Evolutionary conservation across 2,888 invertebrate genomes (phyloP).

Genomic region (Reticulitermes lucifugus): DNA sequence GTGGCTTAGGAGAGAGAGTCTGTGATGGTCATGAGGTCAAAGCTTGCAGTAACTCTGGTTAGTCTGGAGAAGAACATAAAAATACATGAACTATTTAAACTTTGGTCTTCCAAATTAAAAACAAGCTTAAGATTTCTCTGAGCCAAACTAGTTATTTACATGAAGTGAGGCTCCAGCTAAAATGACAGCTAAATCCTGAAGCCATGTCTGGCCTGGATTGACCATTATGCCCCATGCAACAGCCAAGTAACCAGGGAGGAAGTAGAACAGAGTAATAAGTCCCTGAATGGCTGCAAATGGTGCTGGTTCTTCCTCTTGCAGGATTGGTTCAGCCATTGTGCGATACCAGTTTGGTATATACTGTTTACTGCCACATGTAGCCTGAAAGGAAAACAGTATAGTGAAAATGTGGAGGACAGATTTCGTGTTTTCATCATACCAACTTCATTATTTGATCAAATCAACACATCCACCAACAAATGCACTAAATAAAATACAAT

Average conservation of each 20-base stretch:
- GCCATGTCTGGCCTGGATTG: conserved; percentile 25
- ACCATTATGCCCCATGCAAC: conserved; percentile 13
- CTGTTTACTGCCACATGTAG: conserved; percentile 16
- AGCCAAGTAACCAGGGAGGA: conserved; percentile 14
- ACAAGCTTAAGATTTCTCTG: background rate
- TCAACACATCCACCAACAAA: too few relatives aligned
- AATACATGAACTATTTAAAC: too few relatives aligned
- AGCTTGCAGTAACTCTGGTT: too few relatives aligned
- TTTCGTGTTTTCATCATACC: too few relatives aligned
- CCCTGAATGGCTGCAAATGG: conserved; percentile 44
- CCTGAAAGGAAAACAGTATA: background rate
- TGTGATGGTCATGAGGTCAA: too few relatives aligned
- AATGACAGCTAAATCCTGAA: conserved; percentile 28
- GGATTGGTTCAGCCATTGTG: conserved; percentile 30
- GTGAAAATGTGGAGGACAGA: too few relatives aligned
- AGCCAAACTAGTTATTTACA: background rate
- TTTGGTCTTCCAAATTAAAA: too few relatives aligned
- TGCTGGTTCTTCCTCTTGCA: conserved; percentile 37
- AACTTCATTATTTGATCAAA: too few relatives aligned
- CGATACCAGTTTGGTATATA: conserved; percentile 5
- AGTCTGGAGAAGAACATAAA: too few relatives aligned
- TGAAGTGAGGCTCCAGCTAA: conserved; percentile 34
- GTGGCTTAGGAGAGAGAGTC: too few relatives aligned
- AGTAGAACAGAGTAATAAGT: conserved; percentile 35
- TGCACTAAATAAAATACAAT: too few relatives aligned